phyloP scores from a whole-genome alignment of 2,888 invertebrate genomes.

The Caenorhabditis doughertyi region DNA sequence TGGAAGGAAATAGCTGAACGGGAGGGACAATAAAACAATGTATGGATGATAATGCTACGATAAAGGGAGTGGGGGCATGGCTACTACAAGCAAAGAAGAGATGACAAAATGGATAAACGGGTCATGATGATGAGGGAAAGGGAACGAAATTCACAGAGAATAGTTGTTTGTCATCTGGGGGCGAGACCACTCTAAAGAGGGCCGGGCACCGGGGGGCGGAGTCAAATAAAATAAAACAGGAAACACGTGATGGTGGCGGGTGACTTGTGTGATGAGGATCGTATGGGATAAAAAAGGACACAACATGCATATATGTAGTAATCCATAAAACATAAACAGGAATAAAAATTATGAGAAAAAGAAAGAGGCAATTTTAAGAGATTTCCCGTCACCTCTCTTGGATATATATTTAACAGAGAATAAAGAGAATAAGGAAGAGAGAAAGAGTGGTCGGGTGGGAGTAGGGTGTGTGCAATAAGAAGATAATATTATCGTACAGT shows the following conservation, averaged over 20 bases:
- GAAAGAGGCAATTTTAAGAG: background rate
- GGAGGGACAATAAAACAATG: background rate
- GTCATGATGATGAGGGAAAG: background rate
- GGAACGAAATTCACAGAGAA: background rate
- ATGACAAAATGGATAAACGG: background rate
- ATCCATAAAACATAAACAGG: background rate
- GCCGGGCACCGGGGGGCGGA: background rate
- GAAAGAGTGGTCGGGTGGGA: background rate
- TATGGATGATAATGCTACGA: background rate
- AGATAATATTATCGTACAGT: background rate
- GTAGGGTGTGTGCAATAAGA: conserved; percentile 13
- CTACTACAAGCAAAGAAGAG: background rate
- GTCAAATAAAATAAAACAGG: conserved; percentile 18
- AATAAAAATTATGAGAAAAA: background rate
- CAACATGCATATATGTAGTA: too few species aligned
- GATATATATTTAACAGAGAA: conserved; percentile 17
- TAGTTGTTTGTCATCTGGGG: background rate
- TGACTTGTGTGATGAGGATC: background rate
- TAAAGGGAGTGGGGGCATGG: background rate
- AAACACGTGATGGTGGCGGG: background rate
- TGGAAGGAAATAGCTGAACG: background rate
- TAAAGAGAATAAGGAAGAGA: background rate
- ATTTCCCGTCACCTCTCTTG: background rate
- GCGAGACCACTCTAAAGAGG: background rate
- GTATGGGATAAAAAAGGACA: conserved; percentile 14